Percentiles rank a stretch among this genome's conserved stretches.
These are phyloP conservation scores for Luffia ferchaultella DNA, from an alignment of 2,888 invertebrate genomes.

Conservation along the genomic window DNA sequence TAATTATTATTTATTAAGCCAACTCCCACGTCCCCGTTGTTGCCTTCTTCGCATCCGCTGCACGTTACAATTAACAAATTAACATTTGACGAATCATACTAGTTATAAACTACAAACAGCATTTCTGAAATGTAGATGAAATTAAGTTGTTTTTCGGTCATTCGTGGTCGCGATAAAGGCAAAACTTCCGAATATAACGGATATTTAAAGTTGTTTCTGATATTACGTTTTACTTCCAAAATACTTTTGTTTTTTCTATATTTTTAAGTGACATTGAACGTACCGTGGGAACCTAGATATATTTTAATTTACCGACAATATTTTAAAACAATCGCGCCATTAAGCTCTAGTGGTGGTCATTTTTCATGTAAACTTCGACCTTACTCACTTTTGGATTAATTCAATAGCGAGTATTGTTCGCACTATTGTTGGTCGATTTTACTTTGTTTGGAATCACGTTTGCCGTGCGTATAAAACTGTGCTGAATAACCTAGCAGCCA, in stretches of 20 bases:
- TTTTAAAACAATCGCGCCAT: conserved; percentile 39
- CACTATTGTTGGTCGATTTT: not conserved
- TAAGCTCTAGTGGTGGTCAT: conserved; percentile 16
- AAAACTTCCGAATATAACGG: no score
- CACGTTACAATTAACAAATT: no score
- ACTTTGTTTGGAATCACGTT: not conserved
- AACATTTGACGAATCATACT: no score
- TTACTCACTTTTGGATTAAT: no score
- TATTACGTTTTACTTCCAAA: not conserved
- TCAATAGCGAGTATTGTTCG: not conserved
- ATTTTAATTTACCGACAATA: conserved; percentile 25
- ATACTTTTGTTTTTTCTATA: not conserved
- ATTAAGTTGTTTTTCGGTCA: no score
- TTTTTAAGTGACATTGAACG: conserved; percentile 38
- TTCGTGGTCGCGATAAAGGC: no score
- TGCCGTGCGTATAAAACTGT: no score
- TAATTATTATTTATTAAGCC: not conserved
- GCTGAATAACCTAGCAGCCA: no score
- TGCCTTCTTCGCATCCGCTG: not conserved
- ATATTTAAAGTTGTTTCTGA: no score
- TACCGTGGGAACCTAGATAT: conserved; percentile 31
- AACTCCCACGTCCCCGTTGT: not conserved
- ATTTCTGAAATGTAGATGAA: no score
- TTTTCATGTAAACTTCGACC: conserved; percentile 8
- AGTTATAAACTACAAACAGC: no score